A percentile compares a stretch with the other conserved stretches of the same genome.
Conservation (phyloP, 2,113 vertebrate genomes). For the Xenopus tropicalis region UCB_Xtro_10.0 CM004443.2:156757001-156757500, state of each 20-base stretch:
- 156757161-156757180: not conserved
- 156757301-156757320: slow-evolving; percentile 2
- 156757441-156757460: not conserved
- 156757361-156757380: slow-evolving; percentile 24
- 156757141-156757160: not conserved
- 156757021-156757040: no score
- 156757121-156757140: not conserved
- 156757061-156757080: no score
- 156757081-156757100: no score
- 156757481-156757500: no score
- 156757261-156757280: not conserved
- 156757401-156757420: not conserved
- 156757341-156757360: slow-evolving; percentile 17
- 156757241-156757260: not conserved
- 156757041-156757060: no score
- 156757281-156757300: slow-evolving; percentile 10
- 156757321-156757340: not conserved
- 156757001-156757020: no score
- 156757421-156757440: not conserved
- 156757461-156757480: not conserved
- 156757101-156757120: no score
- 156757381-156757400: not conserved
- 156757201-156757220: not conserved
- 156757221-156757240: not conserved
- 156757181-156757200: not conserved